Percentiles rank a stretch among this genome's conserved stretches.
Evolutionary conservation across 92 coral and sea anemone genomes (phyloP).

Genomic region (Porites cylindrica): DNA sequence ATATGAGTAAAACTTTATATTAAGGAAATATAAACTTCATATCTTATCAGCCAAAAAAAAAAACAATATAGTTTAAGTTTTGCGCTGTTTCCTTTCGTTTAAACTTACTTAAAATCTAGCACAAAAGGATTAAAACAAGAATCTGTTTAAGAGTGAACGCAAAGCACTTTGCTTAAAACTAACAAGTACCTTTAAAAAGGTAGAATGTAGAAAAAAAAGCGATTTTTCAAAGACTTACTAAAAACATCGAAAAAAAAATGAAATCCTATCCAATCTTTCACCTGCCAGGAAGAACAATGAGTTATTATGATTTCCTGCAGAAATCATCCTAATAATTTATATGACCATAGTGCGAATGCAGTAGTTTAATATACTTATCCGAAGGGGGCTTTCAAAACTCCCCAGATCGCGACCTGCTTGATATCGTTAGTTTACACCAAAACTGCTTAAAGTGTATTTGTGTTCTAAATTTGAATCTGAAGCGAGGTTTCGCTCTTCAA

Average conservation of each 20-base stretch:
- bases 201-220: too few relatives aligned
- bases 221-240: neutral
- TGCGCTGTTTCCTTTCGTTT: neutral
- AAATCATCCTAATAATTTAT: slow-evolving; percentile 13
- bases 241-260: neutral
- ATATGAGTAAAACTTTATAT: neutral
- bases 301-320: slow-evolving; percentile 13
- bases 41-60: neutral
- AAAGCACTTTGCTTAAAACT: too few relatives aligned
- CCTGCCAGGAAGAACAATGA: slow-evolving; percentile 15
- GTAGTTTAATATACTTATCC: slow-evolving; percentile 4
- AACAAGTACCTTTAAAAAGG: too few relatives aligned
- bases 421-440: too few relatives aligned
- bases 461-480: neutral
- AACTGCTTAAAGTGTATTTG: neutral
- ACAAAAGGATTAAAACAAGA: neutral
- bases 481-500: neutral
- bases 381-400: slow-evolving; percentile 22
- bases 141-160: too few relatives aligned
- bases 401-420: neutral
- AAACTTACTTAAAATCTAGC: too few relatives aligned
- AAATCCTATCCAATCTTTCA: neutral
- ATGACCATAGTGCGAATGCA: neutral
- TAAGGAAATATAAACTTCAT: too few relatives aligned
- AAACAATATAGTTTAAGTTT: neutral